Evolutionary conservation across 1,140 invertebrate genomes (phyloP).

Genomic region (Papilio aristodemus): DNA sequence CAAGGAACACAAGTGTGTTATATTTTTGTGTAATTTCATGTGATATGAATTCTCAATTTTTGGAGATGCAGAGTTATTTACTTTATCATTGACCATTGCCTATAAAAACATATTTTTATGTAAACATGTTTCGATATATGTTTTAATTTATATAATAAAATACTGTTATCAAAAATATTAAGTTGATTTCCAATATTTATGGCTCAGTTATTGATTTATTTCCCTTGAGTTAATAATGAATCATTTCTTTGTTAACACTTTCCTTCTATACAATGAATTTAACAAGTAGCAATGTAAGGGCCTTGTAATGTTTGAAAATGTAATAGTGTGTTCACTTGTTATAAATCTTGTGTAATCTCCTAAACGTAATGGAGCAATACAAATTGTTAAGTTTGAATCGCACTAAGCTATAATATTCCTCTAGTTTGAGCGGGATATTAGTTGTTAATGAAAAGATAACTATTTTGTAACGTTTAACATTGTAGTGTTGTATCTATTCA

Average conservation of each 20-base stretch:
- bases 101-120: no score
- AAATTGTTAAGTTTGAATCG: conserved; percentile 67
- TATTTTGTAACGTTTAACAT: conserved; percentile 37
- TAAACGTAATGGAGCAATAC: conserved; percentile 58
- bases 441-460: conserved; percentile 39
- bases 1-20: no score
- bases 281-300: background rate
- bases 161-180: no score
- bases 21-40: no score
- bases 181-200: no score
- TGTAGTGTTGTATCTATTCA: no score
- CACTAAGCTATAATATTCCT: conserved; percentile 44
- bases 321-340: conserved; percentile 60
- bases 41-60: no score
- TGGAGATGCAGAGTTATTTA: no score
- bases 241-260: background rate
- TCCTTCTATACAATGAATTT: background rate
- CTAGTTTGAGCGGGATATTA: conserved; percentile 40
- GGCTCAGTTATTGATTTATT: background rate
- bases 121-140: no score
- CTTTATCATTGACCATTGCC: no score
- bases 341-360: conserved; percentile 53
- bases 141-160: no score
- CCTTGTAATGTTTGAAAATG: conserved; percentile 8
- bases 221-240: background rate